These are phyloP conservation scores for Aythya fuligula DNA, from an alignment of 2,797 vertebrate genomes.

Conservation along the genomic window DNA sequence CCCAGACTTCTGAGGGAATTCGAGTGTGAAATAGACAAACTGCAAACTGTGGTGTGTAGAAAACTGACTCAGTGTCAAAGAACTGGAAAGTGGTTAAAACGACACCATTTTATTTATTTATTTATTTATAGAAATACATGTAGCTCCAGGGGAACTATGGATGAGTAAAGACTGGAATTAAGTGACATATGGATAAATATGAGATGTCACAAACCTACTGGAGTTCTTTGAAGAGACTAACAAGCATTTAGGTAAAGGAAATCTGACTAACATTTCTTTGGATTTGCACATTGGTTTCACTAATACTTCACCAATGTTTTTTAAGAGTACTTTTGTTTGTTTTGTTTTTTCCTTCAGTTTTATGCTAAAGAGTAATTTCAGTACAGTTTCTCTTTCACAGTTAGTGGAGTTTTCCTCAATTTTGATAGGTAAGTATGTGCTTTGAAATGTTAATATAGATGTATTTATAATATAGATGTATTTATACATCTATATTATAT, in stretches of 20 bases:
- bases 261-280: not conserved
- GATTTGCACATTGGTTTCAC: not conserved
- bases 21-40: not conserved
- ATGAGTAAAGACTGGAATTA: not conserved
- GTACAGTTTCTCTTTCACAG: not conserved
- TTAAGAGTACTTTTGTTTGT: not conserved
- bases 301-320: not conserved
- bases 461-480: too few relatives aligned
- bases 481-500: too few relatives aligned
- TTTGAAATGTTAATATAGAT: not conserved
- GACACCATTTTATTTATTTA: not conserved
- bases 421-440: not conserved
- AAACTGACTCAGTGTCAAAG: not conserved
- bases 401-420: not conserved
- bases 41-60: not conserved
- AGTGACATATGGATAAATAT: not conserved
- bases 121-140: not conserved
- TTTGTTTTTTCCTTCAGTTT: not conserved
- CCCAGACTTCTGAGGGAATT: not conserved
- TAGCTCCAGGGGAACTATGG: not conserved
- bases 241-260: not conserved
- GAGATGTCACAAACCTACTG: not conserved
- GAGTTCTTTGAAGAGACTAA: not conserved
- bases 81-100: not conserved
- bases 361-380: not conserved